phyloP scores from a whole-genome alignment of 1,140 invertebrate species.

The Leucophenga varia region DNA sequence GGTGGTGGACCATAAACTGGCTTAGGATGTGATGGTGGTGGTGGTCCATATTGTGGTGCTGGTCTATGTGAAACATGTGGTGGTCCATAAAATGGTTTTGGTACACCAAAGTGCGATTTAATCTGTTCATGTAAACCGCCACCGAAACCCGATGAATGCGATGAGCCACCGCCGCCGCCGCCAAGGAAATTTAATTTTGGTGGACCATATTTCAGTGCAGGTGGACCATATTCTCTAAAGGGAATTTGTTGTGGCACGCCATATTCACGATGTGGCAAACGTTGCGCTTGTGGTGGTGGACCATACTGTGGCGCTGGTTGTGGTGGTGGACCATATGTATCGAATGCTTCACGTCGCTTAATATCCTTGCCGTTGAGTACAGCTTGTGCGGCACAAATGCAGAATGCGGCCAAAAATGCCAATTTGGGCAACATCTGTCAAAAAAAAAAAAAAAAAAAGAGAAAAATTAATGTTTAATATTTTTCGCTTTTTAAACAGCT shows the following conservation, averaged over 20 bases:
- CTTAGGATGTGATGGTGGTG: slow-evolving; percentile 34
- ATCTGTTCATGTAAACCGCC: slow-evolving; percentile 41
- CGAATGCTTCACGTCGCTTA: slow-evolving; percentile 33
- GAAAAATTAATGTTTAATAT: too few relatives aligned
- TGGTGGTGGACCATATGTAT: slow-evolving; percentile 34
- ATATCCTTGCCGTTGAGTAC: slow-evolving; percentile 35
- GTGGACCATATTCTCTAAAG: slow-evolving; percentile 45
- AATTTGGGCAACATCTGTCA: slow-evolving; percentile 29
- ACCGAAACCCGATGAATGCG: slow-evolving; percentile 3
- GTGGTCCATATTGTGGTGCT: slow-evolving; percentile 39
- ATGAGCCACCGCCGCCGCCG: slow-evolving; percentile 36
- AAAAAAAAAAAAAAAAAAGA: background rate
- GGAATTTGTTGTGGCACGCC: slow-evolving; percentile 51
- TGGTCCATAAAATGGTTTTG: slow-evolving; percentile 57
- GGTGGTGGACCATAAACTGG: slow-evolving; percentile 55
- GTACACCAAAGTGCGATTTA: slow-evolving; percentile 48
- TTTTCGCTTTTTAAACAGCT: too few relatives aligned
- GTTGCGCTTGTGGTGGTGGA: slow-evolving; percentile 51
- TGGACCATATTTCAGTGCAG: slow-evolving; percentile 43
- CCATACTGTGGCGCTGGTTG: slow-evolving; percentile 55
- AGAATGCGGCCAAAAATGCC: slow-evolving; percentile 20
- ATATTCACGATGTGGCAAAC: slow-evolving; percentile 53
- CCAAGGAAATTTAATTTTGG: slow-evolving; percentile 47
- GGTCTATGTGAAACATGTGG: slow-evolving; percentile 54
- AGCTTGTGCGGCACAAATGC: slow-evolving; percentile 27